These are phyloP conservation scores for Aphelenchoides bicaudatus DNA, from an alignment of 2,888 invertebrate species.

Conservation along the genomic window DNA sequence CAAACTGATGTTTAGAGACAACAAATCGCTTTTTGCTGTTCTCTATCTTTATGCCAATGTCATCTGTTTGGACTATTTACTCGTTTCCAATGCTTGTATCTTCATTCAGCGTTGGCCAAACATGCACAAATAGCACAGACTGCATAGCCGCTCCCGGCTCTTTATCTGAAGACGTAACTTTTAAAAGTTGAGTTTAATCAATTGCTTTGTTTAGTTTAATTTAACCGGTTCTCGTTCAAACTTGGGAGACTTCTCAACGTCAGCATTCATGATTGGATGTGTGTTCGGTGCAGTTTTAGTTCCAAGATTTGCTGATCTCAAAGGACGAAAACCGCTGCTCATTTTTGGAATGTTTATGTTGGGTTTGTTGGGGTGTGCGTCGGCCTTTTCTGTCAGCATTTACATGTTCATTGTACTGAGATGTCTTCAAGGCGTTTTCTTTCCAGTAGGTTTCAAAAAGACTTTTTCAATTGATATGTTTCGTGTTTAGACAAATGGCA, in stretches of 20 bases:
- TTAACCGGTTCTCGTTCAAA: neutral
- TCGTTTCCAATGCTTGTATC: no score
- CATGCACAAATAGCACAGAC: no score
- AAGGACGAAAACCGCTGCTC: constrained; percentile 43
- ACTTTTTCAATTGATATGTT: no score
- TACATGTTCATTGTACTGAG: constrained; percentile 70
- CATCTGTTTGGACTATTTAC: no score
- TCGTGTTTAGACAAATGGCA: constrained; percentile 26
- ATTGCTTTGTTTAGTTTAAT: constrained; percentile 4
- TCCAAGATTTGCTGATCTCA: constrained; percentile 25
- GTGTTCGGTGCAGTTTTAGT: constrained; percentile 27
- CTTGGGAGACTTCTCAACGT: constrained; percentile 22
- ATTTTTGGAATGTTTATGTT: constrained; percentile 35
- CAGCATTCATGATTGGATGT: constrained; percentile 25
- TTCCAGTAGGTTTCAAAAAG: constrained; percentile 69
- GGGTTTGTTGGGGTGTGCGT: constrained; percentile 68
- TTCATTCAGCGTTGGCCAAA: no score
- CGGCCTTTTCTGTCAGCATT: constrained; percentile 71
- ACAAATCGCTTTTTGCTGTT: no score
- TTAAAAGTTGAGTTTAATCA: neutral
- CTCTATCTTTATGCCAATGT: no score
- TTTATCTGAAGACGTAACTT: constrained; percentile 6
- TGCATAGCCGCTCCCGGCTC: no score
- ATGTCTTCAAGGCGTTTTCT: constrained; percentile 71
- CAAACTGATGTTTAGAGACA: no score